These are phyloP conservation scores for Zosterops japonicus DNA, from an alignment of 2,113 vertebrate species.

Conservation along the genomic window DNA sequence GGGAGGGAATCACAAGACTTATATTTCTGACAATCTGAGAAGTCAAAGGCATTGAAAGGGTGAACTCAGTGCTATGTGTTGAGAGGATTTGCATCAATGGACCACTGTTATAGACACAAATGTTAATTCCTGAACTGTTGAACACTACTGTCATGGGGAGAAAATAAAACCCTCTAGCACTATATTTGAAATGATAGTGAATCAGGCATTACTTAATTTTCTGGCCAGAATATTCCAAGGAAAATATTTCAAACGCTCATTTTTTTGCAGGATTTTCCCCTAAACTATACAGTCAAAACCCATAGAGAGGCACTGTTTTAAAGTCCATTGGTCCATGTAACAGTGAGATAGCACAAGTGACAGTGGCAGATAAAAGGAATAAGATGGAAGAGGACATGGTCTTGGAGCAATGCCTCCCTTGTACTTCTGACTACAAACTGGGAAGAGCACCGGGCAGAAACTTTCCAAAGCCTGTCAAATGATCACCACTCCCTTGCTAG, in stretches of 20 bases:
- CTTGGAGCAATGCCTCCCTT: not conserved
- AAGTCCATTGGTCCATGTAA: not conserved
- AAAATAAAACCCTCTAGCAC: not conserved
- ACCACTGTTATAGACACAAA: not conserved
- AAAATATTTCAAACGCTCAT: not conserved
- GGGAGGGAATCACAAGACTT: not conserved
- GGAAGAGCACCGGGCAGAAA: not conserved
- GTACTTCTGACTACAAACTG: not conserved
- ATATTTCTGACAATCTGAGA: not conserved
- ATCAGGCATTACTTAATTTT: not conserved
- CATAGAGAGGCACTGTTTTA: not conserved
- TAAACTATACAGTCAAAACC: not conserved
- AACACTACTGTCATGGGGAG: not conserved
- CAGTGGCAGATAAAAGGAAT: not conserved
- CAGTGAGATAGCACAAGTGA: not conserved
- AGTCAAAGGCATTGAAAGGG: not conserved
- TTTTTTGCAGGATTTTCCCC: not conserved
- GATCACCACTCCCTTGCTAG: not conserved
- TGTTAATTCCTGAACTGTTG: not conserved
- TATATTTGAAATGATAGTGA: not conserved
- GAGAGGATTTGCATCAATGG: not conserved
- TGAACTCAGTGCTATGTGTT: not conserved
- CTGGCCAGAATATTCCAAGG: not conserved
- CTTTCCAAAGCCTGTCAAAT: not conserved
- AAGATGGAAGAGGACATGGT: not conserved